Conservation (phyloP, 1,140 invertebrate species). For the Mizuhopecten yessoensis region DNA sequence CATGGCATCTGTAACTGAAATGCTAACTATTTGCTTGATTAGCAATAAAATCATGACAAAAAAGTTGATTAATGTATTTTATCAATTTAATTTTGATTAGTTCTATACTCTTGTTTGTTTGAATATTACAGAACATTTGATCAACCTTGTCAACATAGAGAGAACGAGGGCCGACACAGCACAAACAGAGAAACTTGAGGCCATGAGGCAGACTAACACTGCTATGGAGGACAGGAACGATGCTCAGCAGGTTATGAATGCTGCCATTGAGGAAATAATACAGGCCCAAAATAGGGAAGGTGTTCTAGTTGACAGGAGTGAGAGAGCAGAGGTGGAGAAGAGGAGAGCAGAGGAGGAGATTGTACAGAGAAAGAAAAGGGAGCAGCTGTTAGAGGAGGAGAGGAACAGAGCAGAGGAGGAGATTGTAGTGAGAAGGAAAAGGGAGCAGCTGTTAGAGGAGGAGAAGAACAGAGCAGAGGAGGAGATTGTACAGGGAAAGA, state of each 20-base stretch:
- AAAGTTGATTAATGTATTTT: no score
- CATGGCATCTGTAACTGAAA: no score
- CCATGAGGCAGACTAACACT: neutral
- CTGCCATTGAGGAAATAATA: neutral
- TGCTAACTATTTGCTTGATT: no score
- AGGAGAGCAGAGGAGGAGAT: constrained; percentile 27
- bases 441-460: no score
- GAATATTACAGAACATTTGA: constrained; percentile 21
- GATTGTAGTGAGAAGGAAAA: neutral
- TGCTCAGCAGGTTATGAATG: neutral
- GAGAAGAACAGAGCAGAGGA: constrained; percentile 29
- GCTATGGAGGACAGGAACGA: constrained; percentile 13
- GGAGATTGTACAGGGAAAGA: neutral
- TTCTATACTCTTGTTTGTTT: no score
- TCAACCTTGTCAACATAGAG: neutral
- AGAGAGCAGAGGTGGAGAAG: neutral
- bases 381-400: neutral
- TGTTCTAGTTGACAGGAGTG: neutral
- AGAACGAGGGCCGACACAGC: neutral
- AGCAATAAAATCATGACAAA: no score
- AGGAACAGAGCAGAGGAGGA: neutral
- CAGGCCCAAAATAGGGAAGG: neutral
- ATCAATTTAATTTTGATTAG: no score
- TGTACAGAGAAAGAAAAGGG: neutral
- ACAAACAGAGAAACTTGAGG: neutral